A percentile compares a stretch with the other conserved stretches of the same genome.
Evolutionary conservation across 1,140 invertebrate genomes (phyloP).

Genomic region (Macrosteles quadrilineatus): DNA sequence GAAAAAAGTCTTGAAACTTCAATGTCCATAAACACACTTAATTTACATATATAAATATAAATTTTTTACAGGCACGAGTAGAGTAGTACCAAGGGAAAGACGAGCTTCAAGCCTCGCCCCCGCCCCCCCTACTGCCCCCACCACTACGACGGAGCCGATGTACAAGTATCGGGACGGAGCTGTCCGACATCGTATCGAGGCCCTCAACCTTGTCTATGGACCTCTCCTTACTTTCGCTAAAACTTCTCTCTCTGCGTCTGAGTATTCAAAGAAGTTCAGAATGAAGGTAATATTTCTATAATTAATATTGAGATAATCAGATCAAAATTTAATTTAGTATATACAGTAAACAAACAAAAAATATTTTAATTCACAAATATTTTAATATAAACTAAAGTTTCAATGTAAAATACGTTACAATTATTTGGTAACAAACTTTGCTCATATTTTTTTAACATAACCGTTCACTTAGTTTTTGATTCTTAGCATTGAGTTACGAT

Average conservation of each 20-base stretch:
- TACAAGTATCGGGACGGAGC: constrained; percentile 24
- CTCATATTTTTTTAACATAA: too few relatives aligned
- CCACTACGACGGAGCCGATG: background rate
- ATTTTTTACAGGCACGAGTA: too few relatives aligned
- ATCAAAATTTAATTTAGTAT: background rate
- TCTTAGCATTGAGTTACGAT: too few relatives aligned
- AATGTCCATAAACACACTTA: too few relatives aligned
- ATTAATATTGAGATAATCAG: background rate
- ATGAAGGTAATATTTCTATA: constrained; percentile 50
- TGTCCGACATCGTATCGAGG: constrained; percentile 32
- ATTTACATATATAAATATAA: too few relatives aligned
- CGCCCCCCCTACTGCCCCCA: background rate
- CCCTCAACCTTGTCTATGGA: constrained; percentile 47
- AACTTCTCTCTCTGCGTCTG: constrained; percentile 47
- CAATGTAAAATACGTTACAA: too few relatives aligned
- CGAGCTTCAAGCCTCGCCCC: too few relatives aligned
- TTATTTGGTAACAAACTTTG: too few relatives aligned
- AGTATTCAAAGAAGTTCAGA: constrained; percentile 49
- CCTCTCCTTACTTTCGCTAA: constrained; percentile 54
- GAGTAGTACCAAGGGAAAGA: too few relatives aligned
- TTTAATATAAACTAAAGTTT: background rate
- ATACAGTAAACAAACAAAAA: background rate
- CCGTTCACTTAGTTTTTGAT: too few relatives aligned
- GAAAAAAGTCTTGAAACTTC: too few relatives aligned
- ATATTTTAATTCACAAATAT: background rate